phyloP scores from a whole-genome alignment of 2,888 invertebrate genomes.

The Sisyra nigra region DNA sequence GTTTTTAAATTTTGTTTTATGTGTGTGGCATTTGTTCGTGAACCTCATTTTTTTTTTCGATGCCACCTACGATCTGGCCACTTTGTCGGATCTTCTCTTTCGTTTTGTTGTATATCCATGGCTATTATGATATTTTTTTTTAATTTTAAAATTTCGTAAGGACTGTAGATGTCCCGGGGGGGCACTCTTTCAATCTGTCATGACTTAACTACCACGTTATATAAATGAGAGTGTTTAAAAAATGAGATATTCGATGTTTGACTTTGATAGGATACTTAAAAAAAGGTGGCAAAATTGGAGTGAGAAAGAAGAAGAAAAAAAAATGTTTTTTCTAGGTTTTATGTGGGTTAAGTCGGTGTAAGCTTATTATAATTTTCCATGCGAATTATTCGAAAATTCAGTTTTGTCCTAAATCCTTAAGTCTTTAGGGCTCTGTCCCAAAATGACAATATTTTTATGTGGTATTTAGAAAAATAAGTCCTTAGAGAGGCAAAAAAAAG shows the following conservation, averaged over 20 bases:
- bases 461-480: too few relatives aligned
- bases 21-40: conserved; percentile 1
- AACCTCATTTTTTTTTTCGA: neutral
- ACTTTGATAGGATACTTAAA: neutral
- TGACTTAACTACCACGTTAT: conserved; percentile 1
- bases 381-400: neutral
- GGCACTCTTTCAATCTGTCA: conserved; percentile 4
- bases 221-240: too few relatives aligned
- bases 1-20: neutral
- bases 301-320: neutral
- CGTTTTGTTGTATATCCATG: too few relatives aligned
- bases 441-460: too few relatives aligned
- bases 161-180: neutral
- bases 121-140: too few relatives aligned
- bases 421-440: too few relatives aligned
- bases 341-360: neutral
- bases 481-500: too few relatives aligned
- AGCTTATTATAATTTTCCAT: conserved; percentile 3
- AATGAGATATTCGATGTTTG: neutral
- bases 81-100: too few relatives aligned
- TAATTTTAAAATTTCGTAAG: too few relatives aligned
- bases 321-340: neutral
- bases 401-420: too few relatives aligned
- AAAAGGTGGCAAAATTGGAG: neutral
- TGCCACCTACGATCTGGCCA: conserved; percentile 3